Evolutionary conservation across 1,140 invertebrate genomes (phyloP).

Genomic region (Zaprionus gabonicus): DNA sequence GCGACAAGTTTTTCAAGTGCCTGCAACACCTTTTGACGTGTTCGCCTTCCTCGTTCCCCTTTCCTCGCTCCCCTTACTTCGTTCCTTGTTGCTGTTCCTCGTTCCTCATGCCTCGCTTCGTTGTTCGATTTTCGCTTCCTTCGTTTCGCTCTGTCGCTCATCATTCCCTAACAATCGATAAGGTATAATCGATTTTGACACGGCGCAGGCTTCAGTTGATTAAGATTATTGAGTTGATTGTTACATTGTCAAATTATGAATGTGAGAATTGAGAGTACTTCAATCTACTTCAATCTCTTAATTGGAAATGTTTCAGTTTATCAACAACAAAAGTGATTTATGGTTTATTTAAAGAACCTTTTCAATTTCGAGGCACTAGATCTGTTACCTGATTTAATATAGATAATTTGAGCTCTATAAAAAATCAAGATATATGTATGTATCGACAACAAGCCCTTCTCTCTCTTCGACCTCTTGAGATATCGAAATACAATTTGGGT

Average conservation of each 20-base stretch:
- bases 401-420: too few relatives aligned
- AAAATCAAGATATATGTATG: too few relatives aligned
- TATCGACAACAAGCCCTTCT: too few relatives aligned
- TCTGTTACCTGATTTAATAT: too few relatives aligned
- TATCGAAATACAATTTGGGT: too few relatives aligned
- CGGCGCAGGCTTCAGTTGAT: not conserved
- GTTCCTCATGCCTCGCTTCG: not conserved
- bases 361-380: too few relatives aligned
- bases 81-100: not conserved
- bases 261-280: not conserved
- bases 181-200: constrained; percentile 3
- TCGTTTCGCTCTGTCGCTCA: constrained; percentile 7
- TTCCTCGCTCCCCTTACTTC: not conserved
- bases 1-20: constrained; percentile 77
- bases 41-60: constrained; percentile 50
- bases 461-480: too few relatives aligned
- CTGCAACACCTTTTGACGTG: constrained; percentile 79
- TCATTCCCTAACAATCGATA: constrained; percentile 4
- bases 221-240: not conserved
- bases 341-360: too few relatives aligned
- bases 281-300: too few relatives aligned
- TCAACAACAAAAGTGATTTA: too few relatives aligned
- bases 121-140: not conserved
- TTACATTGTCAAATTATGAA: not conserved
- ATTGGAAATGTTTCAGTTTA: too few relatives aligned